These are phyloP conservation scores for Dorcus hopei DNA, from an alignment of 2,888 invertebrate species.

Conservation along the genomic window DNA sequence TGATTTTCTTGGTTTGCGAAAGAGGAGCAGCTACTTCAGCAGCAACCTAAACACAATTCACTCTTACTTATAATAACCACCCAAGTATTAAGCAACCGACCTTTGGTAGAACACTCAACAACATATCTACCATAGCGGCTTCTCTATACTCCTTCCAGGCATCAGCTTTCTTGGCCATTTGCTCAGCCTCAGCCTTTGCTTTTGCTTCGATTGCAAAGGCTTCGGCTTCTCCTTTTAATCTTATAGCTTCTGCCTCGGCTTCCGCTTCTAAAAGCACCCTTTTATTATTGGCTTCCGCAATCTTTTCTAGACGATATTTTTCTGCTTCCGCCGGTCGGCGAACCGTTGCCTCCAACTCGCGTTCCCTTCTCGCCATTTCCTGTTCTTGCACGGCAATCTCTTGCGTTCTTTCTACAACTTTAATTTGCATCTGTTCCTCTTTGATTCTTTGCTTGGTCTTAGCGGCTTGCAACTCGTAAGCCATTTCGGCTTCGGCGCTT, in stretches of 20 bases:
- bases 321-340: conserved; percentile 96
- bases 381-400: conserved; percentile 77
- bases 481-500: conserved; percentile 92
- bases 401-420: conserved; percentile 48
- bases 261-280: conserved; percentile 91
- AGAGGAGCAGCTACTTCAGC: conserved; percentile 95
- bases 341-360: conserved; percentile 89
- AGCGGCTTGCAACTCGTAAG: conserved; percentile 89
- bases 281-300: conserved; percentile 89
- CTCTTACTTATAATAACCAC: background rate
- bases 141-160: conserved; percentile 96
- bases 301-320: conserved; percentile 82
- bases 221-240: conserved; percentile 83
- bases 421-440: conserved; percentile 97
- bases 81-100: conserved; percentile 50
- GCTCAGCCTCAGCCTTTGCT: conserved; percentile 94
- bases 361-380: conserved; percentile 88
- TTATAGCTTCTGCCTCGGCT: conserved; percentile 88
- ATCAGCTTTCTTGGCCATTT: conserved; percentile 95
- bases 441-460: conserved; percentile 90
- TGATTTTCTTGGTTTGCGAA: conserved; percentile 91
- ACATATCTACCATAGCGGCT: conserved; percentile 95
- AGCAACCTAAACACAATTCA: conserved; percentile 65
- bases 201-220: conserved; percentile 93
- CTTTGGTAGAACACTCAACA: conserved; percentile 91